phyloP scores from a whole-genome alignment of 2,888 invertebrate genomes.

The Adelognathus sp. region DNA sequence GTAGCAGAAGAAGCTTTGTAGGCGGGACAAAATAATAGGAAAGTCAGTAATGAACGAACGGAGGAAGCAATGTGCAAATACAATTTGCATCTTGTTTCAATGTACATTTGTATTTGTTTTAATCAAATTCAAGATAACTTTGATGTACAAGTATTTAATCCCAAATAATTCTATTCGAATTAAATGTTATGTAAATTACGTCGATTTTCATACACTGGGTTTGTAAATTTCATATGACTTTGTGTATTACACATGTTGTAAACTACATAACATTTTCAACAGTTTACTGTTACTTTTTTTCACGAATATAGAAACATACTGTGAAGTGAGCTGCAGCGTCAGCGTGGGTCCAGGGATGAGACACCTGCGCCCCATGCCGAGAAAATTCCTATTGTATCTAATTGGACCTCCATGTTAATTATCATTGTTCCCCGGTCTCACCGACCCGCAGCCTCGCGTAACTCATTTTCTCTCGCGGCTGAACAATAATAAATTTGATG shows the following conservation, averaged over 20 bases:
- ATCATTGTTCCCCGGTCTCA: slow-evolving; percentile 66
- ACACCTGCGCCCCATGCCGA: slow-evolving; percentile 72
- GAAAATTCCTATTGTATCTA: slow-evolving; percentile 67
- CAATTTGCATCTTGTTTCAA: no score
- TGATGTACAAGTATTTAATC: no score
- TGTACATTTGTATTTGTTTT: no score
- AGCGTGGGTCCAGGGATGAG: slow-evolving; percentile 28
- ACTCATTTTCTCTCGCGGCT: not conserved
- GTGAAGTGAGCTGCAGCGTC: slow-evolving; percentile 6
- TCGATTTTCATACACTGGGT: no score
- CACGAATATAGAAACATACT: not conserved
- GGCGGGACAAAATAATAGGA: no score
- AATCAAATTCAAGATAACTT: no score
- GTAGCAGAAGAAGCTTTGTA: no score
- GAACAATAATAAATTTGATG: not conserved
- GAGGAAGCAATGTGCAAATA: no score
- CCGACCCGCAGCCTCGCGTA: not conserved
- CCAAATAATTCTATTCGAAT: no score
- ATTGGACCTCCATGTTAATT: slow-evolving; percentile 71
- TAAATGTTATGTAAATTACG: no score
- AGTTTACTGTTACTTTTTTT: not conserved
- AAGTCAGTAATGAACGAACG: no score
- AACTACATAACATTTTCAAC: not conserved
- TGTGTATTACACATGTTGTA: not conserved
- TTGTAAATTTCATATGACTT: not conserved